Conservation (phyloP, 1,140 invertebrate species). For the Sarcophaga bullata region DNA sequence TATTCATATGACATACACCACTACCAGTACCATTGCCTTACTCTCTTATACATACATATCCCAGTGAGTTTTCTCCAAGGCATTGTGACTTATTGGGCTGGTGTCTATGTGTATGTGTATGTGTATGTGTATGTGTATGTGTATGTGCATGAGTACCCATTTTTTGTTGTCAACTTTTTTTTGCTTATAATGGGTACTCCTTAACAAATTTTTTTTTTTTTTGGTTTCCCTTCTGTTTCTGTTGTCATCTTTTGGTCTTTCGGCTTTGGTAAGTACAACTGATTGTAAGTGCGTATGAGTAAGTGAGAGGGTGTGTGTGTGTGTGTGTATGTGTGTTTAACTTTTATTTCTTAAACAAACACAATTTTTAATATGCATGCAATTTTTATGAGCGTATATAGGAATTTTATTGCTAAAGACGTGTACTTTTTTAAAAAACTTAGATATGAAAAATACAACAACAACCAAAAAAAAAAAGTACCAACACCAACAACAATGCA, state of each 20-base stretch:
- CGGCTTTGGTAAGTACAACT: too few species aligned
- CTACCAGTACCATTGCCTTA: background rate
- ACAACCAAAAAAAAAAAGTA: background rate
- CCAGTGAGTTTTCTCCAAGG: too few species aligned
- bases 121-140: too few species aligned
- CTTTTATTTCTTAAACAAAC: slow-evolving; percentile 38
- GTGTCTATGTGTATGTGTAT: too few species aligned
- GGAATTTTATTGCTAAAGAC: slow-evolving; percentile 65
- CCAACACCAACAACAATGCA: background rate
- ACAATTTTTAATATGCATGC: slow-evolving; percentile 65
- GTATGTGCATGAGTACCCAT: too few species aligned
- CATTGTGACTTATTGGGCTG: too few species aligned
- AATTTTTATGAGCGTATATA: slow-evolving; percentile 66
- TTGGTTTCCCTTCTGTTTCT: background rate
- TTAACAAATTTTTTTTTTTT: slow-evolving; percentile 4
- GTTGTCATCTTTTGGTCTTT: background rate
- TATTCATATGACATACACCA: background rate
- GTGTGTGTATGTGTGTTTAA: background rate
- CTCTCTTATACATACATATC: background rate
- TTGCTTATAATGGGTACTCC: background rate
- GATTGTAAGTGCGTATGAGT: too few species aligned
- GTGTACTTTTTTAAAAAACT: slow-evolving; percentile 33
- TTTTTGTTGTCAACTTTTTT: background rate
- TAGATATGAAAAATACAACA: background rate
- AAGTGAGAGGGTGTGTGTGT: too few species aligned